These are phyloP conservation scores for Rotaria socialis DNA, from an alignment of 2,888 invertebrate species.

Conservation along the genomic window DNA sequence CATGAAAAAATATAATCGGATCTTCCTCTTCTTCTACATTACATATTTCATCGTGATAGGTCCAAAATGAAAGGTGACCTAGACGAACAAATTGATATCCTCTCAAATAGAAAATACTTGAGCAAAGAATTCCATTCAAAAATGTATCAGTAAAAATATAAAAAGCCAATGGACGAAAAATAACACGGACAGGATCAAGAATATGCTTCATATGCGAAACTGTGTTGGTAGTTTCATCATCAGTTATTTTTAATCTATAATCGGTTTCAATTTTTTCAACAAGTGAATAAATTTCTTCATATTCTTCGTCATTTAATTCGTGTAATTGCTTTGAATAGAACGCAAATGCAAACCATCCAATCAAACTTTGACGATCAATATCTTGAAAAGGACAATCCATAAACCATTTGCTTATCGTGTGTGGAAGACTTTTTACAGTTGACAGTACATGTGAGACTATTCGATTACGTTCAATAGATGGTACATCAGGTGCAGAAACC, in stretches of 20 bases:
- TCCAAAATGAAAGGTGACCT: constrained; percentile 27
- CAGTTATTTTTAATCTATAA: neutral
- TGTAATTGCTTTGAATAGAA: neutral
- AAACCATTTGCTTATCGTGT: neutral
- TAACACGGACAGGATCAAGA: constrained; percentile 15
- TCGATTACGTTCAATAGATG: neutral
- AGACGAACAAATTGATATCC: neutral
- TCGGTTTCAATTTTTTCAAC: neutral
- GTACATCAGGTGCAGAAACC: neutral
- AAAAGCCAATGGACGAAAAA: constrained; percentile 11
- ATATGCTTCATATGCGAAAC: neutral
- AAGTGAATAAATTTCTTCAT: neutral
- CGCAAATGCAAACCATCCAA: neutral
- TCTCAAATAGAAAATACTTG: neutral
- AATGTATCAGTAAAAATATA: constrained; percentile 10
- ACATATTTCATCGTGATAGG: neutral
- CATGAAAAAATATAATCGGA: constrained; percentile 7
- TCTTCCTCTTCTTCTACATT: neutral
- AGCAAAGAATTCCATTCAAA: neutral
- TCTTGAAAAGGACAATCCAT: neutral
- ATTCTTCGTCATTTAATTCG: neutral
- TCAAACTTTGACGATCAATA: neutral
- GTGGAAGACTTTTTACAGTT: neutral
- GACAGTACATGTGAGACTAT: neutral
- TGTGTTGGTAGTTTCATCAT: neutral